Evolutionary conservation across 2,113 vertebrate species (phyloP), one percentile per base, ranked within the genome.

Genomic region (Hippocampus guttulatus): DNA sequence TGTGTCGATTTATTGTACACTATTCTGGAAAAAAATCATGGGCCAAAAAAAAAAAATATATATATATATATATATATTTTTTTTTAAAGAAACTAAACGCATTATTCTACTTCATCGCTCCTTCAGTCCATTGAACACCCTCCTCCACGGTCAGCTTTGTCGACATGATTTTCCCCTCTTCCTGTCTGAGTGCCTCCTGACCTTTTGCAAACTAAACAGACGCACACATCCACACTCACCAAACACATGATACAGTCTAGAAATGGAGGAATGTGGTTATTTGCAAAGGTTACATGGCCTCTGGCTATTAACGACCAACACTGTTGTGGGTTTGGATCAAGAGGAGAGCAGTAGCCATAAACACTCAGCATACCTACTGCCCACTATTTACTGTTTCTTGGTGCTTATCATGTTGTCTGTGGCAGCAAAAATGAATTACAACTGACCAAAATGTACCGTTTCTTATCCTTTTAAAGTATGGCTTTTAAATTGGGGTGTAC

Each of bases 151-250:
- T 86, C 74, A 82, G 79, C 78, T 79, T 87, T 85, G 81, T 85
- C 88, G 75, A 79, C 78, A 83, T 89, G 84, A 87, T 91, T 87
- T 88, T 81, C 88, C 84, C 79, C 69, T 72, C 78, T 84, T 84
- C 78, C 75, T 77, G 86, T 81, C 78, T 82, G 66, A 85, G 79
- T 73, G 75, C 72, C 74, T 85, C 78, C 75, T 91, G 88, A 91
- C 90, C 88, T 91, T 92, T 88, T 76, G n/a, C 73, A 68, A 84
- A 68, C 64, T 75, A 82, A 76, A 82, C 79, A 75, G 63, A 69
- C 62, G 69, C 40, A 66, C 51, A 67, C 57, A 74, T 45, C 33
- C 47, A 68, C 64, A 67, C 69, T 54, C 14, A 49, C 47, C 30
- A 43, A 71, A 52, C 64, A 63, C 60, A 68, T 77, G 80, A 82